These are phyloP conservation scores for Menura novaehollandiae DNA, from an alignment of 2,113 vertebrate species.

Conservation along the genomic window DNA sequence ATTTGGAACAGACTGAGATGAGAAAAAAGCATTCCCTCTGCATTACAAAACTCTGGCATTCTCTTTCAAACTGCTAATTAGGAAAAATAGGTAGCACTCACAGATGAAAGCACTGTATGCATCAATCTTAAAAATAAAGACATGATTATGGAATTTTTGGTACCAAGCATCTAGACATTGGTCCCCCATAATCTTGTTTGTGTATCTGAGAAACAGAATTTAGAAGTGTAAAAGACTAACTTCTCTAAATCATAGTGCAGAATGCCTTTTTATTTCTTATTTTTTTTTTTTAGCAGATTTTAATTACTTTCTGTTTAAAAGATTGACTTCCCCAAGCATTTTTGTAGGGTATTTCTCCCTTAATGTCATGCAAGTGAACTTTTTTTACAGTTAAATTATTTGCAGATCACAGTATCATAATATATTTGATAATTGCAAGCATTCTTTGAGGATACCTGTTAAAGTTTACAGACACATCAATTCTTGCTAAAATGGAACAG, in stretches of 20 bases:
- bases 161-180: not conserved
- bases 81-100: constrained; percentile 18
- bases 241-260: not conserved
- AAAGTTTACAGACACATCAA: not conserved
- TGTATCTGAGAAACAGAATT: not conserved
- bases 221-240: not conserved
- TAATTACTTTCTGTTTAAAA: not conserved
- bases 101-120: constrained; percentile 14
- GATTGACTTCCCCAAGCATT: not conserved
- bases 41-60: constrained; percentile 45
- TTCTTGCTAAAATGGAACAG: not conserved
- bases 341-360: not conserved
- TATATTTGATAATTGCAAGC: not conserved
- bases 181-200: not conserved
- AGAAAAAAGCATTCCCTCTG: constrained; percentile 45
- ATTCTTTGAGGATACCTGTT: not conserved
- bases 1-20: constrained; percentile 48
- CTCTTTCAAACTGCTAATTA: constrained; percentile 53
- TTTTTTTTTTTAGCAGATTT: not conserved
- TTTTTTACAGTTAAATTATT: not conserved
- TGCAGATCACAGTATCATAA: not conserved
- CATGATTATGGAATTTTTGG: not conserved
- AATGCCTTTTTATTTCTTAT: not conserved
- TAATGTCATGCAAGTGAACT: not conserved
- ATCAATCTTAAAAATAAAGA: not conserved